Evolutionary conservation across 2,113 vertebrate species (phyloP).

Genomic region (Oncorhynchus kisutch): DNA sequence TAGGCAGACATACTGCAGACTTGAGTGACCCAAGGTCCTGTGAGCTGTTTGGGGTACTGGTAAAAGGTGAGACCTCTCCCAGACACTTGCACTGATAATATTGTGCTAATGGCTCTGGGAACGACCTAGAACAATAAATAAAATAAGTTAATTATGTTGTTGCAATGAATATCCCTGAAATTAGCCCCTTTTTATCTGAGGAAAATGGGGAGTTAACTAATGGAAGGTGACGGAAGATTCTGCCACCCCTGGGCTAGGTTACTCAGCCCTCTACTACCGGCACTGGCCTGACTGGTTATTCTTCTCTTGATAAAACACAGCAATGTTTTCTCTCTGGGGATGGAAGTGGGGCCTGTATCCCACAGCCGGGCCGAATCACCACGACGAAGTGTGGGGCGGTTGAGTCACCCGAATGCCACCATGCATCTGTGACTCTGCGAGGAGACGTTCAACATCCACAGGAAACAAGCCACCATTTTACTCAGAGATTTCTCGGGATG

Average conservation of each 20-base stretch:
- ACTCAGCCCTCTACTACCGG: neutral
- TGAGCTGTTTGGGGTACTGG: constrained; percentile 36
- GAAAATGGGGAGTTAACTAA: constrained; percentile 35
- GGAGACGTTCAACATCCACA: constrained; percentile 44
- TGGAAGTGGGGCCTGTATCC: constrained; percentile 41
- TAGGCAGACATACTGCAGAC: neutral
- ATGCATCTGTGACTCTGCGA: constrained; percentile 42
- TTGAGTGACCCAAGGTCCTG: constrained; percentile 13
- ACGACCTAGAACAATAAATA: constrained; percentile 59
- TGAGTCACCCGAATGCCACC: constrained; percentile 55
- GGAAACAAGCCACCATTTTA: constrained; percentile 31
- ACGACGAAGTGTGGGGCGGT: constrained; percentile 34
- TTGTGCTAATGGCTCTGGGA: constrained; percentile 51
- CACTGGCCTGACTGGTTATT: constrained; percentile 27
- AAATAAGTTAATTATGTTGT: constrained; percentile 45
- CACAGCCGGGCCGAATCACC: constrained; percentile 65
- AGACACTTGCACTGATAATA: constrained; percentile 60
- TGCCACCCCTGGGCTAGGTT: constrained; percentile 6
- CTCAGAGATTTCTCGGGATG: constrained; percentile 16
- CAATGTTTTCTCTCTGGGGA: constrained; percentile 33
- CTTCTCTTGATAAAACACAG: constrained; percentile 51
- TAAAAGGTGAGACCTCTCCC: constrained; percentile 31
- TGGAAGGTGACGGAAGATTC: constrained; percentile 34
- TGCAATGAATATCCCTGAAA: constrained; percentile 21
- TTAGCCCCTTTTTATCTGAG: constrained; percentile 41